Evolutionary conservation across 2,113 vertebrate species (phyloP), one percentile per base, ranked within the genome.

Genomic region (Scomber japonicus): DNA sequence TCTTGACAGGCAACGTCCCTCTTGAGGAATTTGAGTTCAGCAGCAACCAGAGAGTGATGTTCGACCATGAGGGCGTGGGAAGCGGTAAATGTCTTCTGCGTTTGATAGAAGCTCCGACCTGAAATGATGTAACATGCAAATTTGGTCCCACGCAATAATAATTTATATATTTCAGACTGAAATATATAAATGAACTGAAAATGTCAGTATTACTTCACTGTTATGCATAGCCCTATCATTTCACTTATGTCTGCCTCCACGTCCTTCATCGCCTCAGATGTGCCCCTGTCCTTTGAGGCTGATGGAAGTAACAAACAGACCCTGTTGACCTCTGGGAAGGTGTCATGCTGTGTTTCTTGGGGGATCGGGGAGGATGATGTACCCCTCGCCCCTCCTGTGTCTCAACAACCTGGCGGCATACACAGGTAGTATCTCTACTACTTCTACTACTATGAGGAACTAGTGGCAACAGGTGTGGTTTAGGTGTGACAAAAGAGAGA

Each of bases 21-120:
- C 57, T 94, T 0, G 97, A 99, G 80, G 96, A 98, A 69, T 92
- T 96, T 54, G 97, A 99, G 89, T 99, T 99, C 54, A 99, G 98
- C 95, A 98, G 97, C 72, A 94, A 95, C 89, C 98, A 97, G 80
- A 94, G 96, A 10, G 96, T 96, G 76, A 88, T 91, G 50, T 94
- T 97, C 78, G 96, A 97, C 88, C 98, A 99, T 0, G 98, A 99
- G 92, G 98, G 97, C 50, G 98, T 99, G 3, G 98, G 98, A 63
- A 99, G 98, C 21, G 97, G 98, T 99, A 94, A 65, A 3, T 40
- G 8, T 48, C 48, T 57, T 53, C 48, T 57, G 49, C 4, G n/a
- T 51, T 21, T 31, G 8, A 44, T n/a, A 10, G 30, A 15, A 19
- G 63, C 54, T 55, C 51, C 55, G 55, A 53, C 5, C 21, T 63